Evolutionary conservation across 2,113 vertebrate species (phyloP), one percentile per base, ranked within the genome.

Genomic region (Rhinichthys klamathensis): DNA sequence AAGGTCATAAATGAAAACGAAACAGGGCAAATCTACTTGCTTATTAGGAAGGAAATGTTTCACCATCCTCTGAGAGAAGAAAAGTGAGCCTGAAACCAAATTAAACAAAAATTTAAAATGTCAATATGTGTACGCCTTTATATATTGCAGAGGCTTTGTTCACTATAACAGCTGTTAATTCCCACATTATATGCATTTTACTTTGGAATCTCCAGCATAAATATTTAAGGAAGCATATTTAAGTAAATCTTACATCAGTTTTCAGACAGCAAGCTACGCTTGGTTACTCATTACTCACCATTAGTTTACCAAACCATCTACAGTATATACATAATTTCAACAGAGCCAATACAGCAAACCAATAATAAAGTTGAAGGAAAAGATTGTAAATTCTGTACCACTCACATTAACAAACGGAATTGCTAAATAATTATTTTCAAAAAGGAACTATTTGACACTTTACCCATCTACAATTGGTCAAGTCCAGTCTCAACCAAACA

Each of bases 121-220:
- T 8, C 49, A 61, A 73, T 16, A 35, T 23, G 46, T 63, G 18
- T 46, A 25, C 11, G 21, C 2, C 11, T 30, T 13, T 92, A 89
- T 60, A 41, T 89, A 89, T 91, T 87, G 89, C 84, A 74, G 85
- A 85, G 82, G 72, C 18, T 76, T 63, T 41, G 18, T 60, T 82
- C 80, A 82, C 1, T 70, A 72, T 51, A 16, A 61, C 67, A 44
- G 54, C 35, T 27, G 25, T 79, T 56, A 23, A 23, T 56, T 23
- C 54, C 54, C 18, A 56, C 18, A 7, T 21, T 56, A 56, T 21
- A 56, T 56, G 18, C 54, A 78, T 9, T 41, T 41, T 38, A 58
- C 76, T 61, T 13, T 60, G 32, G 23, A 60, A 61, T 79, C 32
- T 60, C 76, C 21, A 58, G 23, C 21, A 61, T 79, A 38, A 38